Evolutionary conservation across 2,797 vertebrate species (phyloP), one percentile per base, ranked within the genome.

Genomic region (Sciaenops ocellatus): DNA sequence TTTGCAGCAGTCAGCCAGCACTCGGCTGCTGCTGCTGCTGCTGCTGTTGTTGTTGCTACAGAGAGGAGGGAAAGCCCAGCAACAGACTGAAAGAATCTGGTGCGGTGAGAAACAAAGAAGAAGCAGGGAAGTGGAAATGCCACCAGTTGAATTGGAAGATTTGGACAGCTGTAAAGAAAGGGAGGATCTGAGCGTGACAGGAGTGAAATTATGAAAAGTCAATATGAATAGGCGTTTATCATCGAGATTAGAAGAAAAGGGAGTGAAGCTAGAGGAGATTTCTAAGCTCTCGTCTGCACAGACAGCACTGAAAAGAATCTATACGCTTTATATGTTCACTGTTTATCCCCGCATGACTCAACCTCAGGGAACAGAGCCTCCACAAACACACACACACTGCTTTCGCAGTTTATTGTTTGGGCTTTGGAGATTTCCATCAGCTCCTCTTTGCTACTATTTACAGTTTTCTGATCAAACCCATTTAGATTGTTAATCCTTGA

Each of bases 291-390:
- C 17, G 8, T 67, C 63, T 17, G 24, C 41, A 26, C 13, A 13
- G 56, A 78, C 46, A 20, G 30, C 6, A 16, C 17, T 38, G 73
- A 69, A 74, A 42, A 62, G 20, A 55, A 79, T 81, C 77, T 66
- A 84, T 87, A 87, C 52, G 48, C 84, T 77, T 65, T 55, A 47
- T 13, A 46, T 79, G 8, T 80, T 78, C 48, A 56, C 30, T 60
- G 63, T 86, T 85, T 72, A 86, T 85, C 69, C 78, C 66, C 42
- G 61, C 10, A 54, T 82, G 85, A 91, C 80, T 90, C 86, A 87
- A 70, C 82, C 69, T 57, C 59, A 69, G 69, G 78, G 71, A 82
- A 15, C 70, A 69, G 55, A 16, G 70, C 64, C 75, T 26, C 24
- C 15, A 30, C 44, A 51, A 44, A 70, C 68, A 79, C 62, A 50